Evolutionary conservation across 2,113 vertebrate species (phyloP).

Genomic region (Carassius carassius): DNA sequence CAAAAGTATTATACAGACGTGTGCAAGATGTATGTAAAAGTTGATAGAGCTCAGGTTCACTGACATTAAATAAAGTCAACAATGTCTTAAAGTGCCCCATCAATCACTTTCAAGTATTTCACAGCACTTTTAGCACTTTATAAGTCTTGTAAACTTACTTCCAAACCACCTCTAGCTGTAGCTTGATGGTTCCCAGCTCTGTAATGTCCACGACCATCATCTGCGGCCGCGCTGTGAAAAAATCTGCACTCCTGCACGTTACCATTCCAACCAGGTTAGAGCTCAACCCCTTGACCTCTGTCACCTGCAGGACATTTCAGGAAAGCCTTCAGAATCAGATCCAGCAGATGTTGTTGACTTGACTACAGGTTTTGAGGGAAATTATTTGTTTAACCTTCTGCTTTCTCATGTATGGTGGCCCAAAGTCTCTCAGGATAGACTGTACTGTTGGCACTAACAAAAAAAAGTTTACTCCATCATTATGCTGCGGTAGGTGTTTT

Average conservation of each 20-base stretch:
- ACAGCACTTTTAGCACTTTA: neutral
- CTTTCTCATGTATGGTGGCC: neutral
- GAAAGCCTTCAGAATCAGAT: neutral
- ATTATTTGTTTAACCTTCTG: neutral
- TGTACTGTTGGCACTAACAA: neutral
- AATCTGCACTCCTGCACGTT: conserved; percentile 84
- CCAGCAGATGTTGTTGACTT: neutral
- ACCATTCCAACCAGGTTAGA: conserved; percentile 87
- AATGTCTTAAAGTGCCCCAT: neutral
- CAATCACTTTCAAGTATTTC: neutral
- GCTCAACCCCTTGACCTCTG: conserved; percentile 87
- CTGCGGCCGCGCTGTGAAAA: conserved; percentile 87
- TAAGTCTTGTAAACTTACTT: conserved; percentile 76
- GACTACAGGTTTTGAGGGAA: neutral
- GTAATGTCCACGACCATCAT: conserved; percentile 92
- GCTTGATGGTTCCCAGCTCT: conserved; percentile 94
- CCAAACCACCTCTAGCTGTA: conserved; percentile 93
- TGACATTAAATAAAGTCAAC: neutral
- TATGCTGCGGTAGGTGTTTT: neutral
- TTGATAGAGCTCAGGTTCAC: neutral
- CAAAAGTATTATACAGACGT: neutral
- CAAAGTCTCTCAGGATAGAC: neutral
- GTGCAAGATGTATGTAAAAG: neutral
- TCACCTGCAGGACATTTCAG: conserved; percentile 76
- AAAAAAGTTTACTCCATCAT: too few relatives aligned